Evolutionary conservation across 37 sponge, comb jelly and placozoan species (phyloP), one percentile per base, ranked within the genome.

Genomic region (Ianthella basta): DNA sequence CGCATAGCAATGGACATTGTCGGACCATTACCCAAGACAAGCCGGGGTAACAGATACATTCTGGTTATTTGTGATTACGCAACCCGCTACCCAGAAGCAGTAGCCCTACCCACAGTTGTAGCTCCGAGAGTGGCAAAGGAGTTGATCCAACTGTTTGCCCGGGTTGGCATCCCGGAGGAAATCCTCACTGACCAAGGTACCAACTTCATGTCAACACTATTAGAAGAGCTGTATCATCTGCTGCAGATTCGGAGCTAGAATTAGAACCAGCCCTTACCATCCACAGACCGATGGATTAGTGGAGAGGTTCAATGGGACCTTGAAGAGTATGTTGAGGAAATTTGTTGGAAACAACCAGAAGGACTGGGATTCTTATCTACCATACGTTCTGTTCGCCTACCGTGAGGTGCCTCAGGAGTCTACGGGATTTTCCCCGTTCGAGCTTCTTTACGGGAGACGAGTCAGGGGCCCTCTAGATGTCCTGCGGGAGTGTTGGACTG

Each of bases 41-140:
- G 53, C 23, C 25, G 24, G 4, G 84, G 84, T 15, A 72, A 83
- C 55, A 32, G n/a, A 15, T 72, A 83, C 39, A 83, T 83, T 15
- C 79, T 83, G 72, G 56, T 72, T 30, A 83, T 83, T 23, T 83
- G 84, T 83, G 84, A 83, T 72, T 83, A 83, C 77, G 84, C 84
- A 27, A 83, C 84, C 44, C 34, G 84, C 23, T 83, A 75, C 53
- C 84, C 72, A 16, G 84, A 83, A 50, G 84, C 84, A 32, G 27
- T 83, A 27, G 34, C 87, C n/a, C n/a, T n/a, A n/a, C n/a, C n/a
- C n/a, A n/a, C n/a, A n/a, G n/a, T n/a, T n/a, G n/a, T n/a, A n/a
- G n/a, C n/a, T n/a, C n/a, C n/a, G n/a, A n/a, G n/a, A n/a, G n/a
- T n/a, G n/a, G n/a, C n/a, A n/a, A n/a, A 53, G 32, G 86, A 85